Evolutionary conservation across 2,113 vertebrate species (phyloP).

Genomic region (Tragelaphus strepsiceros): DNA sequence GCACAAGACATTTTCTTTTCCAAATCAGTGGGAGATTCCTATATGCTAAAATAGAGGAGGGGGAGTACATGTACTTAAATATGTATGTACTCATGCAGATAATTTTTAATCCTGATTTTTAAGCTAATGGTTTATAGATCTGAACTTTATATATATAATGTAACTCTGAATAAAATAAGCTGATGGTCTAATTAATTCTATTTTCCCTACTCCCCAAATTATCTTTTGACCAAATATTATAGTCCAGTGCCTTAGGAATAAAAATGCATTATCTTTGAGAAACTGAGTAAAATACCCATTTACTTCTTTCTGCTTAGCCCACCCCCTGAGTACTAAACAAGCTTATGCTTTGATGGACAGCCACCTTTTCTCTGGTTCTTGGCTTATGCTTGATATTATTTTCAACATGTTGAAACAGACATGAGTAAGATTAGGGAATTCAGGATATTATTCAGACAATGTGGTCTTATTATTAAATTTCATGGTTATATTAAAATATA

Average conservation of each 20-base stretch:
- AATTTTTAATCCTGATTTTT: background rate
- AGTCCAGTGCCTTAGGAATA: background rate
- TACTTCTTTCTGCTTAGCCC: background rate
- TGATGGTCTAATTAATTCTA: background rate
- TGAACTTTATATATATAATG: background rate
- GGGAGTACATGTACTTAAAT: background rate
- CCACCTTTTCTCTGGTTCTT: background rate
- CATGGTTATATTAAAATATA: background rate
- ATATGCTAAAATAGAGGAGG: conserved; percentile 85
- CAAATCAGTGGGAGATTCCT: conserved; percentile 90
- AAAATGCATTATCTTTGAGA: background rate
- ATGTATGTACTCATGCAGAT: background rate
- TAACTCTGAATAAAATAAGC: background rate
- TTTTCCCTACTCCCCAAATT: background rate
- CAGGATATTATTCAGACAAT: background rate
- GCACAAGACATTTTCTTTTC: conserved; percentile 94
- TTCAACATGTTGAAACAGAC: background rate
- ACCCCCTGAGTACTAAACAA: background rate
- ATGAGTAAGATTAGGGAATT: background rate
- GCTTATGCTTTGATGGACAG: background rate
- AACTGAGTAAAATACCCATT: background rate
- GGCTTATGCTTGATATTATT: conserved; percentile 1
- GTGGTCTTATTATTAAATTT: conserved; percentile 14
- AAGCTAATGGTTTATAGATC: background rate
- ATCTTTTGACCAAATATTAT: background rate